Percentiles rank a stretch among this genome's conserved stretches.
phyloP scores from a whole-genome alignment of 2,797 vertebrate genomes.

The Rhincodon typus region DNA sequence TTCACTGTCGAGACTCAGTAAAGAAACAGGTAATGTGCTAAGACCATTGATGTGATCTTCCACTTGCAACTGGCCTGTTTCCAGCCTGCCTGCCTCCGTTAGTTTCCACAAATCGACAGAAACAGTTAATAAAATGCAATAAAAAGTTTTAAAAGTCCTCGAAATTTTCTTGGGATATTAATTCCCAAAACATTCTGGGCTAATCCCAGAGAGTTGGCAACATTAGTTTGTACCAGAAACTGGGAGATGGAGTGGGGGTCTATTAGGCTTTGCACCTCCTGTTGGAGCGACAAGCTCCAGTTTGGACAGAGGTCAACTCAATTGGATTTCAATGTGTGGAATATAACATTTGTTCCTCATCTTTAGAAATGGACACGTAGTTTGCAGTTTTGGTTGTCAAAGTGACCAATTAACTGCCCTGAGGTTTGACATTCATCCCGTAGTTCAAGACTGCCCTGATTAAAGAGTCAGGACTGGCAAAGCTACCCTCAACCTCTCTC shows the following conservation, averaged over 20 bases:
- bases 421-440: not conserved
- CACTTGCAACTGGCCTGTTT: not conserved
- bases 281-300: not conserved
- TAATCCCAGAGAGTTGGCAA: not conserved
- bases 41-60: not conserved
- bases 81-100: not conserved
- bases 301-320: not conserved
- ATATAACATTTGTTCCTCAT: not conserved
- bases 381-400: not conserved
- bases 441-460: not conserved
- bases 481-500: not conserved
- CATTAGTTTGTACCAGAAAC: not conserved
- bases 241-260: no score
- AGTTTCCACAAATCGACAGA: not conserved
- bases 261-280: no score
- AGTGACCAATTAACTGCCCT: not conserved
- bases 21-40: not conserved
- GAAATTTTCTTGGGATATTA: not conserved
- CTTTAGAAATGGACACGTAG: not conserved
- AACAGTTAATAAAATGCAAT: not conserved
- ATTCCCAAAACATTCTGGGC: not conserved
- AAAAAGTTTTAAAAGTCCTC: not conserved
- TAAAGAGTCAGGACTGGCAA: not conserved
- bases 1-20: not conserved
- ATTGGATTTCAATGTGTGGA: not conserved